Evolutionary conservation across 1,140 invertebrate genomes (phyloP).

Genomic region (Pseudomyrmex concolor): DNA sequence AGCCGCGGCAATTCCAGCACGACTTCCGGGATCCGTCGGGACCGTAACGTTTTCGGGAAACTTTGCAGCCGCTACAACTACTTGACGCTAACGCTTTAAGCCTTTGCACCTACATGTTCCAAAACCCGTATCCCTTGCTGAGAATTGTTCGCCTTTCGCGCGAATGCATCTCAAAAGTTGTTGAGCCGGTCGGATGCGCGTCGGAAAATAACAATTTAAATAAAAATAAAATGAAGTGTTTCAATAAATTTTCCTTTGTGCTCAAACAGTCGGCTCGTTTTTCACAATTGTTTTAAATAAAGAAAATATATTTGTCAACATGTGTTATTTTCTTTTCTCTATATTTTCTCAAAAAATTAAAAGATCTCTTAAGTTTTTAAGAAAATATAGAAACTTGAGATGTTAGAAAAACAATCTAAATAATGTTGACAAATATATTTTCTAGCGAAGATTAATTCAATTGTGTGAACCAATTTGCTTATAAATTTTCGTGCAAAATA

Average conservation of each 20-base stretch:
- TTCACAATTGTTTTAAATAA: too few relatives aligned
- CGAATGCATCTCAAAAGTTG: background rate
- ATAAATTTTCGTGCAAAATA: too few relatives aligned
- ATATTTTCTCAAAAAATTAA: too few relatives aligned
- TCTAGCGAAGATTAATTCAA: too few relatives aligned
- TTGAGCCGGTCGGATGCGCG: background rate
- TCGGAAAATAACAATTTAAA: background rate
- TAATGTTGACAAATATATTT: too few relatives aligned
- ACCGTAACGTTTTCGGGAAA: constrained; percentile 25
- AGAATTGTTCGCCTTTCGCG: background rate
- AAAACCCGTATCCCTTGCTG: background rate
- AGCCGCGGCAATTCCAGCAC: constrained; percentile 12
- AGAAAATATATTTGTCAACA: too few relatives aligned
- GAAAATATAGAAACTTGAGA: too few relatives aligned
- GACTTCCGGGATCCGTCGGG: constrained; percentile 11
- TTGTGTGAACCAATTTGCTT: too few relatives aligned
- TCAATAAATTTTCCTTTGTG: background rate
- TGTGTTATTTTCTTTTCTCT: too few relatives aligned
- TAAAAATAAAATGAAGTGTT: background rate
- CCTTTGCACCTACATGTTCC: constrained; percentile 1
- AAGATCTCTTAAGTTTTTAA: too few relatives aligned
- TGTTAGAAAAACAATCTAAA: too few relatives aligned
- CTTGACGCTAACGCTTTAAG: constrained; percentile 18
- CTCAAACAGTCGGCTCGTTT: too few relatives aligned
- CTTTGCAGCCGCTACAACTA: constrained; percentile 4